These are phyloP conservation scores for Polydrusus cervinus DNA, from an alignment of 2,888 invertebrate species.

Conservation along the genomic window DNA sequence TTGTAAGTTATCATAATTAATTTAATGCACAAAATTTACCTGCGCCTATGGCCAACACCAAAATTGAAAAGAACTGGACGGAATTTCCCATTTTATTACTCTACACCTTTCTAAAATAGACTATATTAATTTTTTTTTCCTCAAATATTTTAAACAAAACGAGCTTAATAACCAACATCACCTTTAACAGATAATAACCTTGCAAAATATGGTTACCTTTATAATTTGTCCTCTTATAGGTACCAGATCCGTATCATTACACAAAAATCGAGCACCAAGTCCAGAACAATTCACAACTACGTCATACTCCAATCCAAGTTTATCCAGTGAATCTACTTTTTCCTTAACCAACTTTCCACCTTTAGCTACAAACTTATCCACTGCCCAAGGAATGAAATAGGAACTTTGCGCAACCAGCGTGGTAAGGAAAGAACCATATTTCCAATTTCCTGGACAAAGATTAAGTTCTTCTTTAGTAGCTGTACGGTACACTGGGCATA, in stretches of 20 bases:
- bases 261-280: conserved; percentile 85
- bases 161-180: not conserved
- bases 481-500: conserved; percentile 84
- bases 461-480: conserved; percentile 83
- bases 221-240: conserved; percentile 90
- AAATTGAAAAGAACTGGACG: no score
- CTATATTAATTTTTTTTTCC: no score
- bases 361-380: conserved; percentile 74
- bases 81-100: no score
- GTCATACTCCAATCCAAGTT: conserved; percentile 77
- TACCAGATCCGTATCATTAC: conserved; percentile 82
- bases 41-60: no score
- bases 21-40: no score
- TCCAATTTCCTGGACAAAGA: conserved; percentile 83
- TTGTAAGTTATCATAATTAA: no score
- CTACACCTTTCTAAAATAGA: no score
- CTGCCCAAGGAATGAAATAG: conserved; percentile 86
- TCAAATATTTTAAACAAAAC: no score
- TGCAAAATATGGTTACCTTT: conserved; percentile 72
- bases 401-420: conserved; percentile 85
- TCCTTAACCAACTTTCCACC: conserved; percentile 78
- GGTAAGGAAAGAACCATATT: conserved; percentile 87
- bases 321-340: conserved; percentile 76
- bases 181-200: no score
- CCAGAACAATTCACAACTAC: conserved; percentile 91